Evolutionary conservation across 2,797 vertebrate species (phyloP).

Genomic region (Rhadinocentrus ornatus): DNA sequence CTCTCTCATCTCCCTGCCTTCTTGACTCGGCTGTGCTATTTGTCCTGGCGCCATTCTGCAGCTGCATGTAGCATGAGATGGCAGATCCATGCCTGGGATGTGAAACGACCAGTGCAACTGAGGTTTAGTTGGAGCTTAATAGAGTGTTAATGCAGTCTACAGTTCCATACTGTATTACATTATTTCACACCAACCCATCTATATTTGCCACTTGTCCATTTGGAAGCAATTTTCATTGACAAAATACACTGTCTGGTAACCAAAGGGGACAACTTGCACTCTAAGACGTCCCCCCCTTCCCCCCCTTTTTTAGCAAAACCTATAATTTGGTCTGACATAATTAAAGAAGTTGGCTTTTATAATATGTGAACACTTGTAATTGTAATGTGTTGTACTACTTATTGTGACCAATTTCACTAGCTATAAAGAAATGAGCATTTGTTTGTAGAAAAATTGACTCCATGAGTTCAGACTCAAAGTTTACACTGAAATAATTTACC

Average conservation of each 20-base stretch:
- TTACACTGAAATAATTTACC: too few relatives aligned
- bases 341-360: neutral
- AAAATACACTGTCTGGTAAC: conserved; percentile 10
- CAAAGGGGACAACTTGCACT: neutral
- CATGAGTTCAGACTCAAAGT: too few relatives aligned
- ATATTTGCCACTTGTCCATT: conserved; percentile 5
- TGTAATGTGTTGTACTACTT: too few relatives aligned
- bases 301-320: neutral
- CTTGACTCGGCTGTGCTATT: conserved; percentile 21
- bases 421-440: too few relatives aligned
- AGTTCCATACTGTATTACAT: conserved; percentile 38
- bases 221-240: conserved; percentile 12
- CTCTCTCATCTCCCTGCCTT: conserved; percentile 30
- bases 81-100: conserved; percentile 43
- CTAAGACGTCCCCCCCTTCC: too few relatives aligned
- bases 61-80: conserved; percentile 62
- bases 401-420: too few relatives aligned
- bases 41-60: conserved; percentile 66
- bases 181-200: conserved; percentile 34
- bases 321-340: neutral
- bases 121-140: conserved; percentile 35
- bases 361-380: neutral
- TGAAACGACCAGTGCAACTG: conserved; percentile 14
- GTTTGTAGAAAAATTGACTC: too few relatives aligned
- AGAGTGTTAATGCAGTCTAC: conserved; percentile 53